These are phyloP conservation scores for Ochotona princeps DNA, from an alignment of 2,113 vertebrate genomes.

Conservation along the genomic window DNA sequence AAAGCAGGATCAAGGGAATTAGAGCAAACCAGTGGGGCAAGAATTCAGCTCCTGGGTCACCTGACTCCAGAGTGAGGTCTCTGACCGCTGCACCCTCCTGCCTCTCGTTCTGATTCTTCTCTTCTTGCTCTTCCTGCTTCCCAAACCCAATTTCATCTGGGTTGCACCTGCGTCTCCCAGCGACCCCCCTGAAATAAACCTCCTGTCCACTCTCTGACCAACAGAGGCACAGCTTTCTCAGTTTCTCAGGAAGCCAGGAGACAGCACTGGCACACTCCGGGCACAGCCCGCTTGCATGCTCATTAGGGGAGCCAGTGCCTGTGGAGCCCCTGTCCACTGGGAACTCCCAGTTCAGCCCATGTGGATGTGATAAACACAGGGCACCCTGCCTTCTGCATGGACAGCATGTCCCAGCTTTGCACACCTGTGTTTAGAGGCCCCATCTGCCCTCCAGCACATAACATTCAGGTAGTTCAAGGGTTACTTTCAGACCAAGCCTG, in stretches of 20 bases:
- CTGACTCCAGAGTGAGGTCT: neutral
- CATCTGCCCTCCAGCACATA: no score
- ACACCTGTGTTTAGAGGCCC: no score
- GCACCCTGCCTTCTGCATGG: neutral
- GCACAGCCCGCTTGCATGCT: no score
- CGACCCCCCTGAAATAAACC: neutral
- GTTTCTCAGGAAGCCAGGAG: neutral
- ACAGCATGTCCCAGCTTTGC: rapidly evolving
- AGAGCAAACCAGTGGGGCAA: neutral
- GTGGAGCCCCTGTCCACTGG: neutral
- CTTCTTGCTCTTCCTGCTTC: neutral
- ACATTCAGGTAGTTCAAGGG: no score
- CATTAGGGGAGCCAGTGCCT: neutral
- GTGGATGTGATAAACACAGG: neutral
- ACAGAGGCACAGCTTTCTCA: neutral
- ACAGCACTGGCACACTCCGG: no score
- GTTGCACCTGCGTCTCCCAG: neutral
- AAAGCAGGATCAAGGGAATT: neutral
- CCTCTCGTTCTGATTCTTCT: neutral
- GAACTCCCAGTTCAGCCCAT: neutral
- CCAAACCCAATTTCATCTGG: neutral
- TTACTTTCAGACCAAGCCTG: no score
- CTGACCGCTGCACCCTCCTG: neutral
- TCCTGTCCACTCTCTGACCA: neutral
- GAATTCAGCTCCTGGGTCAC: neutral